Evolutionary conservation across 2,113 vertebrate species (phyloP), one percentile per base, ranked within the genome.

Genomic region (Notiomystis cincta): DNA sequence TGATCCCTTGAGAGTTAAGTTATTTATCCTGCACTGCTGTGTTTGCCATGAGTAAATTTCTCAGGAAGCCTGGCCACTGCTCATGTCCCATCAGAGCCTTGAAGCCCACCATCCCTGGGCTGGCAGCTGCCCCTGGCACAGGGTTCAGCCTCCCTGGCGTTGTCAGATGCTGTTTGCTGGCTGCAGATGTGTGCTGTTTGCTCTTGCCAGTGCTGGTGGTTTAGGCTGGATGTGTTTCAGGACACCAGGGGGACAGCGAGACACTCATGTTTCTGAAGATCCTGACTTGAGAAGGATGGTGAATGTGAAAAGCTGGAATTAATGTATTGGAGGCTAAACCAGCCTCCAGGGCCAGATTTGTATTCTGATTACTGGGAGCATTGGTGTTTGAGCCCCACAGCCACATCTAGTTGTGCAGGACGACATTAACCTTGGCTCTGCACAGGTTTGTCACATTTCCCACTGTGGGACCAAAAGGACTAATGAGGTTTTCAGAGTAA

Each of bases 211-310:
- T 20, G 35, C 40, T 47, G 60, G 58, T 85, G 17, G 19, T 69
- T 69, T 50, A 45, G 60, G 35, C 35, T 85, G 62, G 33, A 22
- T 62, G 54, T 2, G 1, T 87, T 82, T 85, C 40, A 58, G 42
- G 69, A 57, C 2, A 28, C 57, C 64, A 61, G 45, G 45, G 80
- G 24, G 58, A 79, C 61, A 66, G 5, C 10, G 45, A 42, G 40
- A 57, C n/a, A 54, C 16, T 94, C 54, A 18, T 71, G n/a, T 50
- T 89, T 78, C 83, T 80, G 81, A 76, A 93, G 85, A 72, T 28
- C 53, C 37, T 90, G 19, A 11, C 87, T 94, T 91, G 75, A 73
- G 91, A 90, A 77, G 27, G 35, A 40, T 85, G 62, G 24, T 3
- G 18, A 58, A n/a, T 73, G 18, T 72, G 69, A 60, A 89, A 95